Conservation (phyloP, 2,113 vertebrate species). For the Catagonus wagneri region DNA sequence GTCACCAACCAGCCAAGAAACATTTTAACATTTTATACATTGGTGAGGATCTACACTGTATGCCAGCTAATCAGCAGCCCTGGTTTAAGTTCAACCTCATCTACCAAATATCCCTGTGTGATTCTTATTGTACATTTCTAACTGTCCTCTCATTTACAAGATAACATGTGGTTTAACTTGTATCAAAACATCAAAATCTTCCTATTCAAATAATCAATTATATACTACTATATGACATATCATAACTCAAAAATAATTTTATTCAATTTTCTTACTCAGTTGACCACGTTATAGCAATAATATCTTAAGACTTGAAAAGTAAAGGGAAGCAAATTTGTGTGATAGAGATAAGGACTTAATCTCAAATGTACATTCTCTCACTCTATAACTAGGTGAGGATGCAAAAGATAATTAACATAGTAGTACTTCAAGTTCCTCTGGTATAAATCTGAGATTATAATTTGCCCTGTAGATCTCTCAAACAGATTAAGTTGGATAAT, state of each 20-base stretch:
- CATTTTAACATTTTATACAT: not conserved
- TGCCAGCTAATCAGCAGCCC: not conserved
- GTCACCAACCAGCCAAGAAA: not conserved
- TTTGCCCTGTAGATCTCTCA: not conserved
- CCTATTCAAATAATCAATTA: not conserved
- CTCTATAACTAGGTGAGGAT: not conserved
- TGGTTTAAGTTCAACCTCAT: not conserved
- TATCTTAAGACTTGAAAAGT: not conserved
- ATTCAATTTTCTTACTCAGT: constrained; percentile 21
- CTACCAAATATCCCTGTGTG: not conserved
- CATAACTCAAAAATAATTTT: not conserved
- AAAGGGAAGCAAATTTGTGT: not conserved
- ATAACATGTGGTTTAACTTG: not conserved
- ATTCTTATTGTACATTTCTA: not conserved
- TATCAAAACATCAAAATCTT: not conserved
- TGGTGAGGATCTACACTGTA: not conserved
- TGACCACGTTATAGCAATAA: not conserved
- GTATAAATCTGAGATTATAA: not conserved
- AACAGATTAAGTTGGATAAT: not conserved
- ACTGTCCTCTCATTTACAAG: not conserved
- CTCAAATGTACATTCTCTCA: not conserved
- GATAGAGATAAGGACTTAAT: not conserved
- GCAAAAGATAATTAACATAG: not conserved
- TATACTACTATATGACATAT: not conserved
- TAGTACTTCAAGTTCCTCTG: not conserved